Evolutionary conservation across 2,888 invertebrate genomes (phyloP).

Genomic region (Archips crataeganus): DNA sequence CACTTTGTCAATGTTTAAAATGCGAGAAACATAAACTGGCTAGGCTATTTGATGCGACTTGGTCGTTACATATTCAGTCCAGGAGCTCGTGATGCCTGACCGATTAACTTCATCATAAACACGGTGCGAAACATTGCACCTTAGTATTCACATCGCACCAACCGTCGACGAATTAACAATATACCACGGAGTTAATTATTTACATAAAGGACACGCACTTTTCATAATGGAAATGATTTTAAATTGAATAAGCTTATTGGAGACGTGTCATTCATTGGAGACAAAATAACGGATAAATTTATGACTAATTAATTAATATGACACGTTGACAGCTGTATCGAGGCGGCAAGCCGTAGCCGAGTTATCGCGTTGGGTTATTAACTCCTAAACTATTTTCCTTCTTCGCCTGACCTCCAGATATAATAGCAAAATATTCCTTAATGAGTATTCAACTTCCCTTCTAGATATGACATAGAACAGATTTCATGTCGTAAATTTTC

Average conservation of each 20-base stretch:
- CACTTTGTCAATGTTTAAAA: slow-evolving; percentile 21
- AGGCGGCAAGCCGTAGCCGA: slow-evolving; percentile 28
- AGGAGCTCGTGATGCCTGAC: slow-evolving; percentile 10
- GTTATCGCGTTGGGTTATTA: slow-evolving; percentile 39
- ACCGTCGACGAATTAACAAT: slow-evolving; percentile 16
- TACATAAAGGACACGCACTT: slow-evolving; percentile 8
- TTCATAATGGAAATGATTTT: slow-evolving; percentile 17
- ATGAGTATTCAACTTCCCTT: neutral
- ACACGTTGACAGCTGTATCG: slow-evolving; percentile 41
- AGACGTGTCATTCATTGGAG: slow-evolving; percentile 27
- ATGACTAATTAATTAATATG: slow-evolving; percentile 43
- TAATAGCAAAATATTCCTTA: slow-evolving; percentile 17
- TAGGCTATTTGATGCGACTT: slow-evolving; percentile 6
- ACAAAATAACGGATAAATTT: slow-evolving; percentile 40
- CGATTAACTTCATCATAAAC: slow-evolving; percentile 34
- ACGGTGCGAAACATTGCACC: slow-evolving; percentile 14
- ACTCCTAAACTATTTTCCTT: slow-evolving; percentile 40
- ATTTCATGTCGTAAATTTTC: neutral
- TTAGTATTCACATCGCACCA: slow-evolving; percentile 32
- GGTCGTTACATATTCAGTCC: slow-evolving; percentile 29
- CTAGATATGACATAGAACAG: neutral
- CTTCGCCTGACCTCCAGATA: slow-evolving; percentile 14
- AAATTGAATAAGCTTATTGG: slow-evolving; percentile 25
- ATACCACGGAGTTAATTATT: slow-evolving; percentile 14
- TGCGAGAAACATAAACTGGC: slow-evolving; percentile 25